Base-by-base conservation (phyloP, 1,140 invertebrate species). In the Amphibalanus amphitrite region DNA sequence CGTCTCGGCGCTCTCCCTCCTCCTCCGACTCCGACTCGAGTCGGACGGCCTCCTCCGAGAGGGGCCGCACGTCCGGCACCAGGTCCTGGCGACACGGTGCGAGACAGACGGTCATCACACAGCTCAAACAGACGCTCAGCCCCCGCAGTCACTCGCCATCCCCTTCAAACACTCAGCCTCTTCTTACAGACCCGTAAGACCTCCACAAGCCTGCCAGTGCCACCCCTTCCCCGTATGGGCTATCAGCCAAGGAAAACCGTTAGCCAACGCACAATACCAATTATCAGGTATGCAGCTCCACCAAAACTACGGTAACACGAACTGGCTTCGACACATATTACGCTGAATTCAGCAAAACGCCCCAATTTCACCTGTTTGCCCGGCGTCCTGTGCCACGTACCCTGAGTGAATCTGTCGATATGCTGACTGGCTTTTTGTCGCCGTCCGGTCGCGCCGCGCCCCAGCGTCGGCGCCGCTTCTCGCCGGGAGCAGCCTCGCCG, bases 11-110 rank as follows among this genome's bases (percentile, higher is more conserved):
- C 67, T 80, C 76, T 29, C 83, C 82, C 59, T 83, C 81, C 59
- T 83, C 81, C 79, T 26, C 80, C 80, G 72, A 80, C 82, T 26
- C 79, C 79, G 70, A 40, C 59, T 71, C 72, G 8, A 82, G 77
- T 75, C 79, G 77, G 30, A 83, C 79, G 75, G 83, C 82, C 30
- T 79, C 81, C n/a, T 81, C 78, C 8, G 83, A 79, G 59, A 84
- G 20, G 15, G 74, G 72, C 40, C 72, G 65, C 23, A 74, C 73
- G 29, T 74, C 74, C n/a, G 74, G 74, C n/a, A 74, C 70, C 29
- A 74, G 28, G 28, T 70, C 69, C 28, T 71, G 47, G 1, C 47
- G 23, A 59, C 13, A 23, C 47, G 17, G 6, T 3, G 47, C 6
- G 38, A 6, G 38, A 17, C n/a, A n/a, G n/a, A n/a, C n/a, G n/a